Evolutionary conservation across 2,888 invertebrate species (phyloP).

Genomic region (Limnephilus rhombicus): DNA sequence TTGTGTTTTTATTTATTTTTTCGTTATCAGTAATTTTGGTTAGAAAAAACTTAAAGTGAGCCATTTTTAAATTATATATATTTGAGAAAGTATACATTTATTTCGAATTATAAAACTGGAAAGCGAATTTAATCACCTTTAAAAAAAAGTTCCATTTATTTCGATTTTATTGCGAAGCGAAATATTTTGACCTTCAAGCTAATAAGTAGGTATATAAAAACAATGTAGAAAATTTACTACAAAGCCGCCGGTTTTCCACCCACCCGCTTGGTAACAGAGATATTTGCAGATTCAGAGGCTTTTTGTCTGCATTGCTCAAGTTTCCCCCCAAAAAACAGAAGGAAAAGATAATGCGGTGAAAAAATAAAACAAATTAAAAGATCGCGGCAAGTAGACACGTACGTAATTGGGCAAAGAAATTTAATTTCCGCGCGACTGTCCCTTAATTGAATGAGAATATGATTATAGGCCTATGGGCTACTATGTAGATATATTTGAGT

Average conservation of each 20-base stretch:
- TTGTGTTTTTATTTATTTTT: no score
- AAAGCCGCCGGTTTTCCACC: neutral
- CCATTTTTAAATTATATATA: no score
- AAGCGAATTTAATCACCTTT: no score
- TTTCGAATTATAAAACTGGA: no score
- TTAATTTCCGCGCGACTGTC: neutral
- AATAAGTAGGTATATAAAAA: no score
- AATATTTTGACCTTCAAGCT: no score
- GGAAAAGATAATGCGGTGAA: neutral
- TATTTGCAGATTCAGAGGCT: neutral
- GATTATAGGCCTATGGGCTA: neutral
- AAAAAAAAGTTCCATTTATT: no score
- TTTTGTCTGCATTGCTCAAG: neutral
- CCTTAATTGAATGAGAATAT: slow-evolving; percentile 30
- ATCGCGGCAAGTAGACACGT: slow-evolving; percentile 7
- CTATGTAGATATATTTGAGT: neutral
- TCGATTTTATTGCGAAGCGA: no score
- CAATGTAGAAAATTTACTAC: no score
- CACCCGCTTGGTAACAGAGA: neutral
- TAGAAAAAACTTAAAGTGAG: no score
- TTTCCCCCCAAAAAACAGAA: neutral
- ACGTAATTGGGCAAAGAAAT: slow-evolving; percentile 11
- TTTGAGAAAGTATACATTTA: no score
- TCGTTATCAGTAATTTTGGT: no score
- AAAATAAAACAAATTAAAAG: neutral